These are phyloP conservation scores for Cantharis flavilabris DNA, from an alignment of 2,888 invertebrate genomes.

Conservation along the genomic window DNA sequence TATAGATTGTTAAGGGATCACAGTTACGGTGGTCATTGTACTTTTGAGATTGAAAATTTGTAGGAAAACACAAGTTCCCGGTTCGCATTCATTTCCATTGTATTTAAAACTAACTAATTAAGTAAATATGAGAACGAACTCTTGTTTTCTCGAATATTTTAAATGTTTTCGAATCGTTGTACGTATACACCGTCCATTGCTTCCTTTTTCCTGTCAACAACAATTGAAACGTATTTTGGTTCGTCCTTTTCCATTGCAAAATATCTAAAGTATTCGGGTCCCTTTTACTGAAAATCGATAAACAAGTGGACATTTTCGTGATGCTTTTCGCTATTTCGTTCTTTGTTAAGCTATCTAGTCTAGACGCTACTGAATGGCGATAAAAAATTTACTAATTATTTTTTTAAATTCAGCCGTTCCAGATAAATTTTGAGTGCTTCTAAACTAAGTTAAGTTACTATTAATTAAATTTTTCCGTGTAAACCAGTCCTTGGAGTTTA, in stretches of 20 bases:
- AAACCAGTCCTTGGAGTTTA: conserved; percentile 15
- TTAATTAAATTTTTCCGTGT: conserved; percentile 4
- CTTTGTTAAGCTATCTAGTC: background rate
- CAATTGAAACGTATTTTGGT: background rate
- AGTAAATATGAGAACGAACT: background rate
- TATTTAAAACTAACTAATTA: background rate
- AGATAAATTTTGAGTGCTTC: background rate
- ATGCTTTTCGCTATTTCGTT: background rate
- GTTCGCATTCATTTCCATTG: background rate
- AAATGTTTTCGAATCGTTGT: background rate
- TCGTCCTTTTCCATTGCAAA: background rate
- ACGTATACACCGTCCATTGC: background rate
- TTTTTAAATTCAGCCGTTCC: background rate
- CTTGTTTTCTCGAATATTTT: background rate
- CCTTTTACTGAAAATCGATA: background rate
- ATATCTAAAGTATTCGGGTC: background rate
- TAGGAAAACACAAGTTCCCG: background rate
- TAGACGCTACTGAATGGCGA: background rate
- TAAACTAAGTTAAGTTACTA: background rate
- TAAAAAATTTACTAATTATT: background rate
- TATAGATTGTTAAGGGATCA: background rate
- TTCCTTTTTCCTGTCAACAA: background rate
- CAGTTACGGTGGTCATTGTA: background rate
- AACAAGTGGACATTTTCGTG: background rate
- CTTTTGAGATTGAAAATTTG: background rate